A percentile compares a stretch with the other conserved stretches of the same genome.
These are phyloP conservation scores for Lithobates sylvaticus DNA, from an alignment of 2,797 vertebrate species.

Conservation along the genomic window DNA sequence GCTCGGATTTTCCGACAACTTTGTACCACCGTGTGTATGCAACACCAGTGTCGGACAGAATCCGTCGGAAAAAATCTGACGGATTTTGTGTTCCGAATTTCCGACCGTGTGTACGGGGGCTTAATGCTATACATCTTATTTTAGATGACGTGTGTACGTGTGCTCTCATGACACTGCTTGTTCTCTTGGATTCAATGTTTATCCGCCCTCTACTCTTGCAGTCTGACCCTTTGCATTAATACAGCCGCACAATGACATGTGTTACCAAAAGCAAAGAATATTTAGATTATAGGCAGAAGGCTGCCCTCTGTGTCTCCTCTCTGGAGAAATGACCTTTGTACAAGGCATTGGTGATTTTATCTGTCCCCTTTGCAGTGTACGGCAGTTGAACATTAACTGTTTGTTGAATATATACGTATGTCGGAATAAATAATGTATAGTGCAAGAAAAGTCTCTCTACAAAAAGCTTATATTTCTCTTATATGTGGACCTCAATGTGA, in stretches of 20 bases:
- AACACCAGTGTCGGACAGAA: no score
- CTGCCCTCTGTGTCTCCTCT: constrained; percentile 3
- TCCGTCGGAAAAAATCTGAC: no score
- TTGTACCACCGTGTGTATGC: no score
- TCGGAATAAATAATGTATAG: no score
- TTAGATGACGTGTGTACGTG: constrained; percentile 19
- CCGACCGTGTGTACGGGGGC: no score
- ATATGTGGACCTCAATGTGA: no score
- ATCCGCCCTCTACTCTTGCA: not conserved
- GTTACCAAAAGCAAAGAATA: constrained; percentile 4
- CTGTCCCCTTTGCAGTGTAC: not conserved
- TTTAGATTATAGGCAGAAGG: constrained; percentile 3
- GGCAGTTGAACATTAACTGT: not conserved
- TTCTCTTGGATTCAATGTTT: constrained; percentile 16
- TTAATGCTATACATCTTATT: no score
- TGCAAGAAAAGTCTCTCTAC: no score
- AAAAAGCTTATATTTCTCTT: no score
- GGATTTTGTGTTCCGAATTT: no score
- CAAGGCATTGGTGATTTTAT: not conserved
- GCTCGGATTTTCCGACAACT: no score
- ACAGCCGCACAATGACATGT: not conserved
- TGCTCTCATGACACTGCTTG: not conserved
- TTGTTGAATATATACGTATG: not conserved
- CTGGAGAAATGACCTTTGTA: constrained; percentile 6
- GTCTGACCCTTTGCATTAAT: constrained; percentile 12